phyloP scores from a whole-genome alignment of 37 sponge, comb jelly and placozoan genomes.

The Spongilla lacustris region DNA sequence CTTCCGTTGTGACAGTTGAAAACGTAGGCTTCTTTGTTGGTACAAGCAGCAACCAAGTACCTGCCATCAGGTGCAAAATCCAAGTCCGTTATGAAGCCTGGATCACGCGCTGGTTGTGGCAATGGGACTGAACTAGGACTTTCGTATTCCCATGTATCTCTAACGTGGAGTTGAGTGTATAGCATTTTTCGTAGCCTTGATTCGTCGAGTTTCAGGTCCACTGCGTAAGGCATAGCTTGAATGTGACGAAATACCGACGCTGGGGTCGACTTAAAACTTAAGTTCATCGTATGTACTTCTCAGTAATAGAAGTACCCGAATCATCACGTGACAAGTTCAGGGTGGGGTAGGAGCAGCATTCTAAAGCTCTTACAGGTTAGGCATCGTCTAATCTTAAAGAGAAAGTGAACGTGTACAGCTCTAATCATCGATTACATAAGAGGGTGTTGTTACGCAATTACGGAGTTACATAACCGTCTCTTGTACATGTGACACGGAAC shows the following conservation, averaged over 20 bases:
- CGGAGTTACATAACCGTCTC: no score
- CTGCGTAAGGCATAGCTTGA: background rate
- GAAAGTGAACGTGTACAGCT: no score
- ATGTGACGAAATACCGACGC: background rate
- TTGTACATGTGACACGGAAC: no score
- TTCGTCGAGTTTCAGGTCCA: background rate
- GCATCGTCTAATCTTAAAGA: no score
- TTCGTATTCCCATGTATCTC: slow-evolving; percentile 8
- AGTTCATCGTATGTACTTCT: background rate
- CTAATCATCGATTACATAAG: no score
- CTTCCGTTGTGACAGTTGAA: slow-evolving; percentile 21
- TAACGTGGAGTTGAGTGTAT: background rate
- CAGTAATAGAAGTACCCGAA: background rate
- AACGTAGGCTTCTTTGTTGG: slow-evolving; percentile 13
- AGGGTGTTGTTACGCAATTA: no score
- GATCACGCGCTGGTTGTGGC: background rate
- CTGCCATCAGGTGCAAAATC: slow-evolving; percentile 19
- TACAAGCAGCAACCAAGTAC: slow-evolving; percentile 11
- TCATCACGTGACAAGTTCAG: no score
- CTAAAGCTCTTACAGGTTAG: no score
- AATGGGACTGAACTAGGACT: background rate
- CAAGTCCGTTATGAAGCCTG: slow-evolving; percentile 42
- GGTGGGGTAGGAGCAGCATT: no score
- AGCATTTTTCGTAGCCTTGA: background rate
- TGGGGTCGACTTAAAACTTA: background rate